Base-by-base conservation (phyloP, 2,888 invertebrate genomes). In the Tethea ocularis region DNA sequence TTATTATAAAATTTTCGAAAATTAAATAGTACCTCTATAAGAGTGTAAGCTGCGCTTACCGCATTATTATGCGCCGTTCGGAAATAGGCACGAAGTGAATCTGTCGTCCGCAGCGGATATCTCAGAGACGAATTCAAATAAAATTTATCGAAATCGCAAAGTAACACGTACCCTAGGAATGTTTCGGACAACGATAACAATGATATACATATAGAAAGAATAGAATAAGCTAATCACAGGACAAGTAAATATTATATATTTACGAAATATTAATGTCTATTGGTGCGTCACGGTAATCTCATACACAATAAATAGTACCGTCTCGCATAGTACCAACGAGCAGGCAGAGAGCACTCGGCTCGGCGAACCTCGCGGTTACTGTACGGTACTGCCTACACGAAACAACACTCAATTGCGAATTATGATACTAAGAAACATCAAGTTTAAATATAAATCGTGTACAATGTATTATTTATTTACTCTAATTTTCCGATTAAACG, bases 221-320 rank as follows among this genome's bases (percentile, higher is more conserved):
- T 79, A 88, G 84, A 86, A 82, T 81, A 86, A 84, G 82, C 83
- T 84, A 88, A 91, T 91, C 90, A 91, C 91, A 91, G 87, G 82
- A 82, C 81, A 87, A 89, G 88, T 89, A 89, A 87, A 89, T 88
- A 89, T 88, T 81, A 87, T 75, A 87, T 87, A 87, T 87, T 87
- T 87, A 88, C 86, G 84, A 82, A 78, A 84, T 81, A 84, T 79
- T 75, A 77, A 83, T 79, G 79, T 73, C 75, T 82, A 82, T 77
- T 71, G 81, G 79, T 78, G 83, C 76, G 78, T 76, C 78, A 75
- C 77, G 77, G 73, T 77, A 75, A 73, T 77, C 72, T 77, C 77
- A 78, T 80, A 63, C 68, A 69, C 70, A 65, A 67, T 69, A 61
- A 65, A 67, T 26, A 22, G 52, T 54, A 17, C 36, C 51, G 29